Conservation (phyloP, 2,113 vertebrate species). For the Scalopus aquaticus region DNA sequence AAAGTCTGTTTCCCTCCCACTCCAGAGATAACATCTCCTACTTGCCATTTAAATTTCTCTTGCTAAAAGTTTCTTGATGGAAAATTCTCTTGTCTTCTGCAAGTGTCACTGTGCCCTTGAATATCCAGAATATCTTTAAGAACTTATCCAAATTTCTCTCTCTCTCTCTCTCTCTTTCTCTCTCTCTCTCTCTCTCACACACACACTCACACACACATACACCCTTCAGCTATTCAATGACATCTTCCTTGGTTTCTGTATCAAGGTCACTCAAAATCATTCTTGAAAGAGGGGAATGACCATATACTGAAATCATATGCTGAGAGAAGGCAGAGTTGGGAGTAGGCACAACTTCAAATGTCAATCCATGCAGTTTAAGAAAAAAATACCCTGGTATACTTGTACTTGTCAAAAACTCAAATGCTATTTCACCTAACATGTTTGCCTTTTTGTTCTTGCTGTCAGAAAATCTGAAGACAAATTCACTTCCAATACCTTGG, state of each 20-base stretch:
- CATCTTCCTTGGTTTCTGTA: not conserved
- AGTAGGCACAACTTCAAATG: not conserved
- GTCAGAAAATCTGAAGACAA: not conserved
- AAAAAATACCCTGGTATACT: not conserved
- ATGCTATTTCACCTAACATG: not conserved
- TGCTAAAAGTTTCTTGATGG: not conserved
- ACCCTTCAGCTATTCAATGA: not conserved
- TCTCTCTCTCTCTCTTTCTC: not conserved
- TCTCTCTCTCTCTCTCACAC: not conserved
- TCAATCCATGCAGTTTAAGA: not conserved
- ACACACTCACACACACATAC: not conserved
- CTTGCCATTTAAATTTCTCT: not conserved
- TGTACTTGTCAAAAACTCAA: conserved; percentile 4
- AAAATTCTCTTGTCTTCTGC: conserved; percentile 36
- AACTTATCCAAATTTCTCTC: not conserved
- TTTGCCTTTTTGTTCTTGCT: conserved; percentile 4
- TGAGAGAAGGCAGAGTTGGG: not conserved
- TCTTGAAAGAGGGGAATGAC: not conserved
- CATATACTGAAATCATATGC: not conserved
- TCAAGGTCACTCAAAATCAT: not conserved
- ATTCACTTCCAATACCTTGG: not conserved
- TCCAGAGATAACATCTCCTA: not conserved
- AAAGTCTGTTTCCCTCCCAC: not conserved
- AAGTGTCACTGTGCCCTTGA: not conserved
- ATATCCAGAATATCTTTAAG: conserved; percentile 16